Conservation (phyloP, 2,888 invertebrate species). For the Teinopalpus imperialis region DNA sequence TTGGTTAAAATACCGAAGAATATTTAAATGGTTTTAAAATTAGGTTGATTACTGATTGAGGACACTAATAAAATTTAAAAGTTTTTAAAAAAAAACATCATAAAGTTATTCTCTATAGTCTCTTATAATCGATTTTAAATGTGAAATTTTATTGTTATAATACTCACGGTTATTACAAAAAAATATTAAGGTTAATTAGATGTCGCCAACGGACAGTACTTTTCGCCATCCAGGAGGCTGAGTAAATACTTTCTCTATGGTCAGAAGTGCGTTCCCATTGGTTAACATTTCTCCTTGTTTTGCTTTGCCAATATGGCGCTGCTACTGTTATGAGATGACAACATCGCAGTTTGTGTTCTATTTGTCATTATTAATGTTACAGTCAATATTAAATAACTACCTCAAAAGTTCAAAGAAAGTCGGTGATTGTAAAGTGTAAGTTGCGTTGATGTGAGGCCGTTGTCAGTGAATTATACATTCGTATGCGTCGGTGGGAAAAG, state of each 20-base stretch:
- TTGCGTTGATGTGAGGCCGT: conserved; percentile 43
- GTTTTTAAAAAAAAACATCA: no score
- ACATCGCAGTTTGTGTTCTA: conserved; percentile 79
- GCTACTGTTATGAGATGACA: conserved; percentile 81
- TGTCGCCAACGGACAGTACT: no score
- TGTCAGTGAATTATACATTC: conserved; percentile 41
- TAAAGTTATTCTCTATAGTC: no score
- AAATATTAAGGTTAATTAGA: no score
- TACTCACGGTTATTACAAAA: no score
- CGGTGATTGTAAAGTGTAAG: conserved; percentile 49
- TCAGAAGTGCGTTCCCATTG: conserved; percentile 33
- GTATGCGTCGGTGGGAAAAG: conserved; percentile 63
- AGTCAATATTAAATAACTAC: conserved; percentile 60
- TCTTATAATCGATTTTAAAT: no score
- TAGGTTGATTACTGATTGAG: no score
- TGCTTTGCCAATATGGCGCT: conserved; percentile 78
- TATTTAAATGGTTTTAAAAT: no score
- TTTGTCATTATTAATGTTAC: conserved; percentile 63
- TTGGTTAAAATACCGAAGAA: no score
- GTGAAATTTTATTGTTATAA: no score
- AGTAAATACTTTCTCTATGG: conserved; percentile 32
- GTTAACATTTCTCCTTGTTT: conserved; percentile 39
- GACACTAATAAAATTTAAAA: no score
- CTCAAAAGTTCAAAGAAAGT: conserved; percentile 66
- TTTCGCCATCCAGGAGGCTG: neutral